Conservation (phyloP, 2,797 vertebrate genomes). For the Sparus aurata region DNA sequence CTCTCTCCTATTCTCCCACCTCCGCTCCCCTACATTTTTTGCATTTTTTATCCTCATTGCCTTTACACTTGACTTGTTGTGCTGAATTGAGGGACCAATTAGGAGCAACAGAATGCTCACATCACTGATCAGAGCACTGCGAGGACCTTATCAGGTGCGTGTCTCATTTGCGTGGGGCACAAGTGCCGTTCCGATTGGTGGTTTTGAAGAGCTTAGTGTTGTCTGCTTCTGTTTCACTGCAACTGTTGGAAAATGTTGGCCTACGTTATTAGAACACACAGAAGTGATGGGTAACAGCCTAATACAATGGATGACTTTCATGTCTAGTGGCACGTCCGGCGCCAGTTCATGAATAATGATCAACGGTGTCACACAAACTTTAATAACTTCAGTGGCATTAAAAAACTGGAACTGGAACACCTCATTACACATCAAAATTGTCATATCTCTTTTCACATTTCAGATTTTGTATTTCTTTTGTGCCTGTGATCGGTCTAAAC, state of each 20-base stretch:
- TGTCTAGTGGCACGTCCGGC: background rate
- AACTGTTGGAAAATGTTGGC: conserved; percentile 27
- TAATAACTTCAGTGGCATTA: no score
- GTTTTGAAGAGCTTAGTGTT: conserved; percentile 46
- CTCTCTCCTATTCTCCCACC: conserved; percentile 50
- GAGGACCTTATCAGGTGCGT: conserved; percentile 62
- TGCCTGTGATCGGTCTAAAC: background rate
- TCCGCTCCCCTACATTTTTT: conserved; percentile 61
- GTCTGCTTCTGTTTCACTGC: conserved; percentile 23
- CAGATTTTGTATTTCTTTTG: background rate
- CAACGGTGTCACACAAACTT: background rate
- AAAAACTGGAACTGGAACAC: background rate
- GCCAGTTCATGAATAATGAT: background rate
- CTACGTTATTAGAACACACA: conserved; percentile 4
- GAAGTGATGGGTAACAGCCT: conserved; percentile 3
- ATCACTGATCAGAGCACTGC: conserved; percentile 54
- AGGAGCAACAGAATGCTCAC: conserved; percentile 55
- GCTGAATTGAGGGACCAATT: conserved; percentile 68
- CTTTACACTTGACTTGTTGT: conserved; percentile 68
- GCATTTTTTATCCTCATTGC: conserved; percentile 60
- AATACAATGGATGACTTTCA: conserved; percentile 1
- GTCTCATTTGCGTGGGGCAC: conserved; percentile 66
- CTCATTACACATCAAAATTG: background rate
- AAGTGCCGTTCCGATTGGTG: conserved; percentile 61
- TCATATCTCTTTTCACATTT: background rate